Conservation (phyloP, 2,113 vertebrate genomes). For the Eleginops maclovinus region DNA sequence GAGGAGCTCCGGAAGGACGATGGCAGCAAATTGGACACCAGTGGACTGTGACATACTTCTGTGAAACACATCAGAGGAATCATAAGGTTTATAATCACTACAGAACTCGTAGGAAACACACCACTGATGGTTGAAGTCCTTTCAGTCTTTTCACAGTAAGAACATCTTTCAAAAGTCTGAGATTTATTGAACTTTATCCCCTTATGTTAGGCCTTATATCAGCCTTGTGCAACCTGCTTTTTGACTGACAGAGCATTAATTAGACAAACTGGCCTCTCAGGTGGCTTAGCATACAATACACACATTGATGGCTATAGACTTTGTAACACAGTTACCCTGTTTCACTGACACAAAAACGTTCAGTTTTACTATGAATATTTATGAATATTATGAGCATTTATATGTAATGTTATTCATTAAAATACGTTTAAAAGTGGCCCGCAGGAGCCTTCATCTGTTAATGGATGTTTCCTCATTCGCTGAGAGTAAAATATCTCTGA, state of each 20-base stretch:
- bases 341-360: neutral
- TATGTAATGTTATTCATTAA: neutral
- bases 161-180: neutral
- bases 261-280: constrained; percentile 2
- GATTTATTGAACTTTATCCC: neutral
- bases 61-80: constrained; percentile 43
- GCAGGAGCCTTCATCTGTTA: neutral
- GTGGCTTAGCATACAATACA: neutral
- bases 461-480: neutral
- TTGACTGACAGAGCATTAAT: neutral
- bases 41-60: constrained; percentile 91
- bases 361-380: no score
- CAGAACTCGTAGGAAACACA: neutral
- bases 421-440: no score
- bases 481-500: neutral
- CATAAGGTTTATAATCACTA: neutral
- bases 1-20: constrained; percentile 94
- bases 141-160: neutral
- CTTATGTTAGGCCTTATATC: neutral
- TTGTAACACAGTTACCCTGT: neutral
- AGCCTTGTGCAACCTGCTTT: neutral
- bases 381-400: neutral
- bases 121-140: neutral
- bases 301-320: neutral
- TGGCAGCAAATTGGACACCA: constrained; percentile 86